Evolutionary conservation across 2,888 invertebrate species (phyloP), one percentile per base, ranked within the genome.

Genomic region (Drosophila pegasa): DNA sequence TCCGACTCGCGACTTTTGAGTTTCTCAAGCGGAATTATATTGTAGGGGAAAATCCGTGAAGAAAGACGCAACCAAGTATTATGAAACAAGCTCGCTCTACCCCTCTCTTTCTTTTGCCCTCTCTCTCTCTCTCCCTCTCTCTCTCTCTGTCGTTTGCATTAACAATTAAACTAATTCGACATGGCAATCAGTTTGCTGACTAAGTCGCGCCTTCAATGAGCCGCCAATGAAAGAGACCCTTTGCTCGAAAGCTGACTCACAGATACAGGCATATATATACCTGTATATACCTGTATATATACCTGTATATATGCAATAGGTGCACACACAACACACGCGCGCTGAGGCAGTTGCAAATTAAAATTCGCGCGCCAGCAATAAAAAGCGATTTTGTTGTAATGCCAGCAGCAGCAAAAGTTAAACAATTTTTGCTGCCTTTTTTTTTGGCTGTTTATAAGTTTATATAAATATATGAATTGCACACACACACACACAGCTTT

Each of bases 11-110:
- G 43, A 22, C 29, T 33, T 50, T 61, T 52, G 61, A 63, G 83
- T 86, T 86, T 87, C 88, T 85, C 82, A 87, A 70, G 75, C 59
- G 62, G 75, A 81, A 77, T 85, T 75, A 79, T 87, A 79, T 84
- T 81, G 69, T 76, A 90, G 90, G 89, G 89, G 86, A 89, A 45
- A 90, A 88, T 82, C 89, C 90, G 84, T 79, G 79, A 80, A 83
- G 73, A 83, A 76, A 88, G 80, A 83, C 84, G 71, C 71, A 71
- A 75, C 75, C 75, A 69, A 37, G 48, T 60, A 84, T 89, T 89
- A 81, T 77, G 82, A 89, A 78, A 87, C 75, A 48, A 12, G n/a
- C 25, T 10, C n/a, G 1, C 25, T 10, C 43, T 43, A 45, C 20
- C 41, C 22, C 22, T 37, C 27, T 56, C 27, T 65, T 50, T 29